phyloP scores from a whole-genome alignment of 2,888 invertebrate genomes.

The Lycophotia porphyrea region DNA sequence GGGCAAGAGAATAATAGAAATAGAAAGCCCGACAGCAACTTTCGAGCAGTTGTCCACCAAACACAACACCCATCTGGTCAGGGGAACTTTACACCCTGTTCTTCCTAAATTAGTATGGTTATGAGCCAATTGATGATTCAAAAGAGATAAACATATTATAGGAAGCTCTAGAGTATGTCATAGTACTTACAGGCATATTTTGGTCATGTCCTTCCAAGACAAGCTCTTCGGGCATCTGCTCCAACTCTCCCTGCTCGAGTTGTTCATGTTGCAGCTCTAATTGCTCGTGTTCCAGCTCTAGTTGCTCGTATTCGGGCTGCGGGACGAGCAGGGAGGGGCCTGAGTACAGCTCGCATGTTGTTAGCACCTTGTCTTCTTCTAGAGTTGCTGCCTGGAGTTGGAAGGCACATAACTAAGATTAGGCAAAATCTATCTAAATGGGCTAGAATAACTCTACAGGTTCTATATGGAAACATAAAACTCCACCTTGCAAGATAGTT shows the following conservation, averaged over 20 bases:
- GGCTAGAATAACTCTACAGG: not conserved
- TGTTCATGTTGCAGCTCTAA: slow-evolving; percentile 60
- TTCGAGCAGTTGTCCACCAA: too few relatives aligned
- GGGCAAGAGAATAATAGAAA: too few relatives aligned
- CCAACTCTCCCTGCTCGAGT: slow-evolving; percentile 51
- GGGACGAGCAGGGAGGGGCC: slow-evolving; percentile 74
- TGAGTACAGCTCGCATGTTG: slow-evolving; percentile 72
- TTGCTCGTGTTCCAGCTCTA: slow-evolving; percentile 60
- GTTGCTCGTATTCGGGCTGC: slow-evolving; percentile 62
- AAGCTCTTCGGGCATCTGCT: slow-evolving; percentile 52
- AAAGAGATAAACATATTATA: not conserved
- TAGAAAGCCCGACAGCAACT: too few relatives aligned
- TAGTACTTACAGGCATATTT: slow-evolving; percentile 71
- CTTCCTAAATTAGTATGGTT: too few relatives aligned
- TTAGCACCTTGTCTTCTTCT: slow-evolving; percentile 67
- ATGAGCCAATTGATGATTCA: not conserved
- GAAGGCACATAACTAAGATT: not conserved
- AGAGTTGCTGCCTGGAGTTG: slow-evolving; percentile 66
- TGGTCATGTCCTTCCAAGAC: slow-evolving; percentile 59
- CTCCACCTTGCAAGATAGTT: not conserved
- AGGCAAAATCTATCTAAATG: not conserved
- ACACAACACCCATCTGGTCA: too few relatives aligned
- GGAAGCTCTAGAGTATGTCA: not conserved
- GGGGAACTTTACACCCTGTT: too few relatives aligned
- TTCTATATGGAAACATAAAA: not conserved